These are phyloP conservation scores for Eptatretus atami DNA, from an alignment of 2,797 vertebrate species.

Conservation along the genomic window DNA sequence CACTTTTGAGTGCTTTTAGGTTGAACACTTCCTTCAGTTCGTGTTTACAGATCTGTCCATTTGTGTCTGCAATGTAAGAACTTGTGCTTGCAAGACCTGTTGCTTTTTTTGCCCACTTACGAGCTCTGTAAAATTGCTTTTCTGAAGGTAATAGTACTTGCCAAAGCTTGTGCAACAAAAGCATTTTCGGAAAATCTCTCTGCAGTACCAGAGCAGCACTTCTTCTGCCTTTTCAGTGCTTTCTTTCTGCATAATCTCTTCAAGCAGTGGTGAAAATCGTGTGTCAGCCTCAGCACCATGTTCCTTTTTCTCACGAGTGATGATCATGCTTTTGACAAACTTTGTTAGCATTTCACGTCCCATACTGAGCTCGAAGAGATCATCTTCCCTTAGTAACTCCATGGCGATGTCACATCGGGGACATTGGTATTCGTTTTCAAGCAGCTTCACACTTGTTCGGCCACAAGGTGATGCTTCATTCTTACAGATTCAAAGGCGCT, in stretches of 20 bases:
- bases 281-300: slow-evolving; percentile 17
- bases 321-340: slow-evolving; percentile 19
- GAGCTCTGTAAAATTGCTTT: slow-evolving; percentile 17
- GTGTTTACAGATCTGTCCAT: slow-evolving; percentile 27
- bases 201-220: slow-evolving; percentile 19
- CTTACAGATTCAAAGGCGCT: slow-evolving; percentile 16
- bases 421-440: slow-evolving; percentile 13
- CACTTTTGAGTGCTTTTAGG: slow-evolving; percentile 12
- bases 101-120: slow-evolving; percentile 21
- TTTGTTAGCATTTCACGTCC: slow-evolving; percentile 16
- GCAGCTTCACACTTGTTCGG: slow-evolving; percentile 17
- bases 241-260: slow-evolving; percentile 17
- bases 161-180: slow-evolving; percentile 28
- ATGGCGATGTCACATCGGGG: slow-evolving; percentile 15
- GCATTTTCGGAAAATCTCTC: slow-evolving; percentile 16
- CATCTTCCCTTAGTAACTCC: slow-evolving; percentile 15
- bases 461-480: slow-evolving; percentile 22
- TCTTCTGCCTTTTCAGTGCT: slow-evolving; percentile 13
- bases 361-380: slow-evolving; percentile 18
- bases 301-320: slow-evolving; percentile 22
- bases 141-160: slow-evolving; percentile 23
- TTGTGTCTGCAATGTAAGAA: slow-evolving; percentile 23
- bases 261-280: slow-evolving; percentile 21
- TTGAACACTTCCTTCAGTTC: slow-evolving; percentile 15
- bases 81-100: slow-evolving; percentile 16